phyloP scores from a whole-genome alignment of 2,888 invertebrate species.

The Tachina lurida region DNA sequence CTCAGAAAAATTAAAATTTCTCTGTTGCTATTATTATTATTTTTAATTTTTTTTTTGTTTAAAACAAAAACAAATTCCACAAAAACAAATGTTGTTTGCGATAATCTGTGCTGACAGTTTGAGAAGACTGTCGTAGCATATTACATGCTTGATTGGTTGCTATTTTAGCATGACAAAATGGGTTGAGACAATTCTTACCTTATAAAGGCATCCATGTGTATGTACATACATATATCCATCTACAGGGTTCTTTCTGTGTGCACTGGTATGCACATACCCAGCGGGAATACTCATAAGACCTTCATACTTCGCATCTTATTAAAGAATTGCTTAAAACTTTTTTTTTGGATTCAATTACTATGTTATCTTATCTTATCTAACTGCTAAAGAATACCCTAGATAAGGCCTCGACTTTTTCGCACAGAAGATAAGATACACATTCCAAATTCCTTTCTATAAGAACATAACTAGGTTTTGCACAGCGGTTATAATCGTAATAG shows the following conservation, averaged over 20 bases:
- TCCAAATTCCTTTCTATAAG: too few species aligned
- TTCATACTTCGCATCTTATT: background rate
- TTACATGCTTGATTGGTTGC: conserved; percentile 63
- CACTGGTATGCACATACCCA: background rate
- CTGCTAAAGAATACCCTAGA: too few species aligned
- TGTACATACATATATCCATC: background rate
- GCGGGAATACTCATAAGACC: background rate
- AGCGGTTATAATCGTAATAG: too few species aligned
- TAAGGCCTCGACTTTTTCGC: too few species aligned
- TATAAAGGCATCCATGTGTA: background rate
- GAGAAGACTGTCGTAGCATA: conserved; percentile 61
- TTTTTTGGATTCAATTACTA: too few species aligned
- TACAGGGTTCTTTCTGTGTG: background rate
- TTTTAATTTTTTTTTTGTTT: conserved; percentile 21
- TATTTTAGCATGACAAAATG: conserved; percentile 59
- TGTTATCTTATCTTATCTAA: too few species aligned
- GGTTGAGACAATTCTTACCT: conserved; percentile 45
- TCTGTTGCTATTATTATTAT: conserved; percentile 42
- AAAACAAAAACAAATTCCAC: conserved; percentile 43
- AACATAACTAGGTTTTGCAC: too few species aligned
- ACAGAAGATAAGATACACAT: too few species aligned
- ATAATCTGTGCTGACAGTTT: conserved; percentile 65
- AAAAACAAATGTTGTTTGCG: conserved; percentile 55
- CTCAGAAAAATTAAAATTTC: conserved; percentile 30
- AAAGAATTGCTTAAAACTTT: too few species aligned